Evolutionary conservation across 2,113 vertebrate genomes (phyloP).

Genomic region (Ptilorrhoa leucosticta): DNA sequence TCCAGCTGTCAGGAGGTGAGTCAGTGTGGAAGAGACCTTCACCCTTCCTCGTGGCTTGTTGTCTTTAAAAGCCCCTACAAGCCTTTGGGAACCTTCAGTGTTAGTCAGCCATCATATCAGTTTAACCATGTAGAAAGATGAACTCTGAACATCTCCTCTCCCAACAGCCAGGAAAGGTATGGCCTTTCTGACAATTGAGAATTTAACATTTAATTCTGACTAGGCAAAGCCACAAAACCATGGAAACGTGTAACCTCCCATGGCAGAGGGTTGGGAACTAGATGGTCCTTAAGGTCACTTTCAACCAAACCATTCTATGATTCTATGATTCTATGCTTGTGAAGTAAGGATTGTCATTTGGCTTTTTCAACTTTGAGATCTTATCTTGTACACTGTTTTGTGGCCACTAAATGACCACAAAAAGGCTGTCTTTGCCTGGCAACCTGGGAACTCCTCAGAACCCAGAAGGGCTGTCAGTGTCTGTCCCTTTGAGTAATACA

Average conservation of each 20-base stretch:
- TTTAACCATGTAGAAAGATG: background rate
- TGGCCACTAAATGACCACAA: background rate
- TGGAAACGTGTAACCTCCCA: background rate
- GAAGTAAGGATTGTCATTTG: background rate
- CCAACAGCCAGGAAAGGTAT: background rate
- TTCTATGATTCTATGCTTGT: background rate
- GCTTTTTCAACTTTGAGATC: background rate
- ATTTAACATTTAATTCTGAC: background rate
- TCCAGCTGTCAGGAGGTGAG: background rate
- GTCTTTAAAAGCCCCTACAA: background rate
- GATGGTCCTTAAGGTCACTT: background rate
- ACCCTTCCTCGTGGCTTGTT: fast-evolving
- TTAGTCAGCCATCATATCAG: background rate
- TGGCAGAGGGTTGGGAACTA: fast-evolving
- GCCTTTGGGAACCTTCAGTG: background rate
- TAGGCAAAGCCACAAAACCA: background rate
- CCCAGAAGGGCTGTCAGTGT: background rate
- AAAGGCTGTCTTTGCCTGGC: background rate
- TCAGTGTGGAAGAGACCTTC: background rate
- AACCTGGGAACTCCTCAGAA: background rate
- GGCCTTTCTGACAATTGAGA: background rate
- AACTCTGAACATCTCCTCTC: background rate
- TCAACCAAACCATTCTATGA: background rate
- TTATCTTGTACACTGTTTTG: background rate
- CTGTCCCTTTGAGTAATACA: background rate